A percentile compares a stretch with the other conserved stretches of the same genome.
phyloP scores from a whole-genome alignment of 2,888 invertebrate species.

The Stenotaenia linearis region DNA sequence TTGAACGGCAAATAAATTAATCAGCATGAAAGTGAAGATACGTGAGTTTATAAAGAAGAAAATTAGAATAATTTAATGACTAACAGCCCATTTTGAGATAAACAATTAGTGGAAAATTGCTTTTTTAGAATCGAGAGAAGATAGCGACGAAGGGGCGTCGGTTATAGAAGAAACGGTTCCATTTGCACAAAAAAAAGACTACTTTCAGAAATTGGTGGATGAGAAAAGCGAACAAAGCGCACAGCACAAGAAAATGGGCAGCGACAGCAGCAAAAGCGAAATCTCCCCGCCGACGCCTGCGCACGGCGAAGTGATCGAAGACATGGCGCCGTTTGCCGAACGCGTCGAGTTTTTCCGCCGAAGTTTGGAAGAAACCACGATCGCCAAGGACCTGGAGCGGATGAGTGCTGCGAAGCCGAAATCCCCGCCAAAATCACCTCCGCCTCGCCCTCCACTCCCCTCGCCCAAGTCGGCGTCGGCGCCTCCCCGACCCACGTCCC shows the following conservation, averaged over 20 bases:
- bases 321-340: conserved; percentile 50
- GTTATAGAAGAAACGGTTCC: conserved; percentile 50
- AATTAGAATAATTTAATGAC: background rate
- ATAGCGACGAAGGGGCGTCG: conserved; percentile 41
- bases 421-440: background rate
- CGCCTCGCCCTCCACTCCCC: background rate
- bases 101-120: conserved; percentile 4
- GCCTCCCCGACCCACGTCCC: background rate
- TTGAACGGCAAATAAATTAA: background rate
- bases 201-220: conserved; percentile 35
- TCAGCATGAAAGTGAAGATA: background rate
- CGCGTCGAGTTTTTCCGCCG: conserved; percentile 30
- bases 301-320: conserved; percentile 49
- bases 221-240: background rate
- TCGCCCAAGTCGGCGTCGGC: background rate
- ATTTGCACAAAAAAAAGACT: conserved; percentile 36
- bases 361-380: conserved; percentile 28
- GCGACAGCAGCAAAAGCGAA: conserved; percentile 39
- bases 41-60: background rate
- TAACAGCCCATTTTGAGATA: background rate
- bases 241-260: conserved; percentile 19
- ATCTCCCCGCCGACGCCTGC: conserved; percentile 48
- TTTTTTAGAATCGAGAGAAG: conserved; percentile 29
- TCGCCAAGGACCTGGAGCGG: conserved; percentile 18
- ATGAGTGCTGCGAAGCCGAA: background rate